These are phyloP conservation scores for Lordiphosa fenestrarum DNA, from an alignment of 2,888 invertebrate species.

Conservation along the genomic window DNA sequence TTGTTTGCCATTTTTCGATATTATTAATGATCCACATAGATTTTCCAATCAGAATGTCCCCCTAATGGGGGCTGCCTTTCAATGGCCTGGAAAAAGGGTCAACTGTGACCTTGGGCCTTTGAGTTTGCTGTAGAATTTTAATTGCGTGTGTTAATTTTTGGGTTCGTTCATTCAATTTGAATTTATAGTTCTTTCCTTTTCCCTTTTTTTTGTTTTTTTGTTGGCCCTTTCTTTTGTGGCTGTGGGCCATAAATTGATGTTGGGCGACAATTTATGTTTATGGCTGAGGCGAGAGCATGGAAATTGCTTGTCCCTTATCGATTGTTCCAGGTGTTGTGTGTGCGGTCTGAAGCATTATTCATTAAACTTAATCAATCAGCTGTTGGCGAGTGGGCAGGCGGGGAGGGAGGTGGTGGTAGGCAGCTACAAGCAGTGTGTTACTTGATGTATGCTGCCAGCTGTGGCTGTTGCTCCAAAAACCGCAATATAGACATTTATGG, in stretches of 20 bases:
- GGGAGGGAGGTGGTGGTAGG: constrained; percentile 1
- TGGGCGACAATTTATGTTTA: constrained; percentile 55
- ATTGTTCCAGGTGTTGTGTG: constrained; percentile 52
- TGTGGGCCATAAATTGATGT: constrained; percentile 22
- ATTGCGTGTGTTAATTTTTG: constrained; percentile 68
- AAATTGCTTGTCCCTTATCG: constrained; percentile 12
- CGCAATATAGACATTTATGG: constrained; percentile 57
- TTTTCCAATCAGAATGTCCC: constrained; percentile 64
- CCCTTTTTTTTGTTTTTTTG: no score
- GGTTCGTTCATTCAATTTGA: constrained; percentile 41
- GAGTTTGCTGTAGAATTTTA: constrained; percentile 59
- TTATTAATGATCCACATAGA: constrained; percentile 68
- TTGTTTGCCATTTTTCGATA: constrained; percentile 49
- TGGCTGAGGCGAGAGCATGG: constrained; percentile 25
- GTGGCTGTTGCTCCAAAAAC: constrained; percentile 35
- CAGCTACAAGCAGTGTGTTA: constrained; percentile 3
- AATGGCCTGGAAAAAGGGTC: constrained; percentile 73
- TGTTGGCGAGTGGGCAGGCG: neutral
- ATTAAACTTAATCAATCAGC: constrained; percentile 63
- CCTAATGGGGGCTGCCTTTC: constrained; percentile 52
- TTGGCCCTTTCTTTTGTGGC: constrained; percentile 4
- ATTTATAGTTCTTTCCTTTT: constrained; percentile 51
- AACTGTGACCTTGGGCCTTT: constrained; percentile 20
- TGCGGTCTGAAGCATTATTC: constrained; percentile 45
- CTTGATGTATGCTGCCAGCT: constrained; percentile 14